Evolutionary conservation across 2,113 vertebrate genomes (phyloP), one percentile per base, ranked within the genome.

Genomic region (Peromyscus californicus): DNA sequence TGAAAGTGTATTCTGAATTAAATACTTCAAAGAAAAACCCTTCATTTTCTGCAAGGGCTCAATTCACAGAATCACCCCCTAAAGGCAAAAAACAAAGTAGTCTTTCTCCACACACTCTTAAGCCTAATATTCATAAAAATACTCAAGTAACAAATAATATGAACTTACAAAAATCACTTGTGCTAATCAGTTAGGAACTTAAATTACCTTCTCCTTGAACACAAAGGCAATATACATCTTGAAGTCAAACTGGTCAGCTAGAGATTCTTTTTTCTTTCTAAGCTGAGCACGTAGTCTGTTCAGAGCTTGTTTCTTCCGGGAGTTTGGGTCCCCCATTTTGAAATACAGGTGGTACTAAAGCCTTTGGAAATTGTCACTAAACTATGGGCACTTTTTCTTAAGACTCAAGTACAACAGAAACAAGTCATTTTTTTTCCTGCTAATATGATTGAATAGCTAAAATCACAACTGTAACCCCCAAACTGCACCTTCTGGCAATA

Each of bases 181-280:
- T 85, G 96, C 93, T 90, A 94, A 92, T 88, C 61, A 80, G 42
- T 70, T 95, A 42, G 97, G 54, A 97, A 95, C 63, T 90, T 61
- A 78, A 98, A 97, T 98, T 99, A 99, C 99, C 99, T 99, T 99
- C 98, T 99, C 99, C 99, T 99, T 99, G 99, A 99, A 99, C 98
- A 99, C 99, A 98, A 99, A 99, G 99, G 99, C 99, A 99, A 99
- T 99, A 98, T 99, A 99, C 99, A 99, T 99, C 99, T 99, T 99
- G 99, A 99, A 99, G 99, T 99, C 99, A 99, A 99, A 99, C 99
- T 99, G 99, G 99, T 99, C 99, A 99, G 99, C 99, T 99, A 99
- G 99, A 99, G 99, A 99, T 98, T 99, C 99, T 99, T 99, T 99
- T 99, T 99, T 99, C 99, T 99, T 99, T 98, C 99, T 99, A 98